These are phyloP conservation scores for Amphiura filiformis DNA, from an alignment of 35 echinoderm and acorn worm species.

Conservation along the genomic window DNA sequence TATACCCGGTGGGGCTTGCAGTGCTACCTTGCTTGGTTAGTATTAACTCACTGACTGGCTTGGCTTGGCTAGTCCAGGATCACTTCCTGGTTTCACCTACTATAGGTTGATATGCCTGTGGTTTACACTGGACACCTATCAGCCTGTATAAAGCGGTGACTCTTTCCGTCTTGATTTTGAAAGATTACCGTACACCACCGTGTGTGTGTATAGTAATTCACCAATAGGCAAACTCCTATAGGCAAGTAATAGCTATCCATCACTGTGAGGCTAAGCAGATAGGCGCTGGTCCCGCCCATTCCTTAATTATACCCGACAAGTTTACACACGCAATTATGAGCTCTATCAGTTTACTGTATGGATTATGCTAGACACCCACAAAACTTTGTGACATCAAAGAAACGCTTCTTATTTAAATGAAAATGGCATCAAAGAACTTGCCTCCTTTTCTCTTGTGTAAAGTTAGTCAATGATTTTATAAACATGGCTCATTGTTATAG, in stretches of 20 bases:
- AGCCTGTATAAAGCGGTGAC: neutral
- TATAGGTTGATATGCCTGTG: neutral
- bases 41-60: no score
- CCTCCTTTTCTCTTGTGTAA: neutral
- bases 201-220: neutral
- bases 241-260: neutral
- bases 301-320: neutral
- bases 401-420: neutral
- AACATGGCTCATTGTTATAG: neutral
- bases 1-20: no score
- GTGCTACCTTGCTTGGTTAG: no score
- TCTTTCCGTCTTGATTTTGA: neutral
- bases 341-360: neutral
- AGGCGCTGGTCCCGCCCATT: neutral
- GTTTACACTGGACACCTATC: neutral
- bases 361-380: neutral
- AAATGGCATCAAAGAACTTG: neutral
- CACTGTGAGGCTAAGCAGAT: neutral
- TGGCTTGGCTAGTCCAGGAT: no score
- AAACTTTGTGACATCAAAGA: neutral
- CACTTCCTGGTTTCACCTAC: no score
- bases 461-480: neutral
- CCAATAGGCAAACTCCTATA: neutral
- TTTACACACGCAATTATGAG: conserved; percentile 1
- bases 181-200: neutral